phyloP scores from a whole-genome alignment of 2,888 invertebrate species.

The Yponomeuta sedellus region DNA sequence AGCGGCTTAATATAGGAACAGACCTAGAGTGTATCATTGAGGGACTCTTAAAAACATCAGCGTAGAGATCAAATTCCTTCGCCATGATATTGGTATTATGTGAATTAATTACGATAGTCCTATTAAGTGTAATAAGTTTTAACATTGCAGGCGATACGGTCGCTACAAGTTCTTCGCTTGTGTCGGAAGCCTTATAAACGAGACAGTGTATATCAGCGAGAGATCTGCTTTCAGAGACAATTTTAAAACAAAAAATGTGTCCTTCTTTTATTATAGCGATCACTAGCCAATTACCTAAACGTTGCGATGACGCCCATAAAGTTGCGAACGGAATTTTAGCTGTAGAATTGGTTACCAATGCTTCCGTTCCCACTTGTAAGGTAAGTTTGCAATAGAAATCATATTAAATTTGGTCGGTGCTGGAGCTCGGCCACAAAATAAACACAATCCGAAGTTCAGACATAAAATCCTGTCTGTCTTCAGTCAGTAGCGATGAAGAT shows the following conservation, averaged over 20 bases:
- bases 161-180: constrained; percentile 6
- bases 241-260: constrained; percentile 11
- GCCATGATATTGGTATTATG: constrained; percentile 2
- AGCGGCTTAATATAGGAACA: not conserved
- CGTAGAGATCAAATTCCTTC: not conserved
- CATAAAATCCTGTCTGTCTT: not conserved
- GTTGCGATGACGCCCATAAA: not conserved
- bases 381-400: not conserved
- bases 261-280: constrained; percentile 3
- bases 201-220: constrained; percentile 5
- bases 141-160: constrained; percentile 6
- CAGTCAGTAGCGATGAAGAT: too few species aligned
- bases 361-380: not conserved
- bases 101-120: not conserved
- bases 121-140: not conserved
- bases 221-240: not conserved
- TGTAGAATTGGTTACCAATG: not conserved
- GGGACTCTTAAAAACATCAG: not conserved
- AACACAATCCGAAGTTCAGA: not conserved
- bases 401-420: constrained; percentile 7
- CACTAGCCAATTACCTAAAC: not conserved
- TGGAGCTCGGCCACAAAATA: not conserved
- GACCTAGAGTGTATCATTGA: not conserved
- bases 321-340: not conserved
- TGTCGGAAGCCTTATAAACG: not conserved